Base-by-base conservation (phyloP, 2,113 vertebrate genomes). In the Dinomys branickii region DNA sequence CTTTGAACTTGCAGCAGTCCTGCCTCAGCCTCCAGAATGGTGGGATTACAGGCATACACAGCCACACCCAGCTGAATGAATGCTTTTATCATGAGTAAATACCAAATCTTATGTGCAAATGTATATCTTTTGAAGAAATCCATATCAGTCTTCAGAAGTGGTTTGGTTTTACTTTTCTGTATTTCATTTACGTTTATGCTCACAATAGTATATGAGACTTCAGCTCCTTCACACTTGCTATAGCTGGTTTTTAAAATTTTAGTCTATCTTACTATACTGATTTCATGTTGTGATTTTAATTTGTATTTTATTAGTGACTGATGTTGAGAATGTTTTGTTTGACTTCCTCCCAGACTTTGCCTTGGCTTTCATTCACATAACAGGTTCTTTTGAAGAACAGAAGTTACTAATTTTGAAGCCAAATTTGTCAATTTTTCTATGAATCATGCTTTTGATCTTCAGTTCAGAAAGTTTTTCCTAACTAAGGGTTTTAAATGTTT, bases 21-120 rank as follows among this genome's bases (percentile, higher is more conserved):
- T n/a, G 17, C n/a, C 67, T 71, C 7, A 71, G n/a, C n/a, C 7
- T 71, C 67, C 19, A 3, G 7, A 38, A 35, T 71, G 35, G 16
- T n/a, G 16, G 35, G 17, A 20, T n/a, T n/a, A 71, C 17, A 71
- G 35, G n/a, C 17, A 3, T 71, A 9, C 22, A 16, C 67, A 7
- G n/a, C 17, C 14, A 71, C 7, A 20, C n/a, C n/a, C 2, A 17
- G n/a, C 35, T 63, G 28, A 19, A 67, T 17, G 35, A 56, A 58
- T 24, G 10, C 47, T 87, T 82, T 91, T 8, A 58, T 82, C 47
- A 86, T 94, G 82, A 96, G 56, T 90, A 44, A 81, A 63, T 81
- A 73, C 82, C 56, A 7, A 71, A 35, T 87, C 33, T 19, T 63
- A 50, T 35, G 7, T 19, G 13, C 83, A 41, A 41, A 65, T 12